These are phyloP conservation scores for Lipophrys pholis DNA, from an alignment of 2,113 vertebrate genomes.

Conservation along the genomic window DNA sequence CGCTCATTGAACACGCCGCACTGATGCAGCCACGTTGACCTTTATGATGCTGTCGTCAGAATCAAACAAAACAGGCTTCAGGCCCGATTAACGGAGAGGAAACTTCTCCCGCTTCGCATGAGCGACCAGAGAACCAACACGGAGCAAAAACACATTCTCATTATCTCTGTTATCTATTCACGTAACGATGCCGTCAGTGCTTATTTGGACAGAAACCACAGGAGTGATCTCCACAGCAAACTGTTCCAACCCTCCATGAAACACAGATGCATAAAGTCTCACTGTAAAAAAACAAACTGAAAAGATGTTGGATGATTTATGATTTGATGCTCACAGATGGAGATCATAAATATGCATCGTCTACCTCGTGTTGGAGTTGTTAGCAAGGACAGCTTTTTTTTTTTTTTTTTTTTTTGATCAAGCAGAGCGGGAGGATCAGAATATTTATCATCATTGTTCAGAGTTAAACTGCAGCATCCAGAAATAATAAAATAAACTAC, in stretches of 20 bases:
- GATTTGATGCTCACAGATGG: conserved; percentile 64
- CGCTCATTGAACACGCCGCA: conserved; percentile 36
- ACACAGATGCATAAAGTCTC: neutral
- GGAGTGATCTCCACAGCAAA: neutral
- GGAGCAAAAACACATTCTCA: conserved; percentile 15
- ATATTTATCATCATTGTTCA: conserved; percentile 59
- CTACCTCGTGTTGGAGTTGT: conserved; percentile 62
- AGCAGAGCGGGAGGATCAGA: conserved; percentile 51
- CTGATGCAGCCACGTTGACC: conserved; percentile 31
- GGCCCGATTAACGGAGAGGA: conserved; percentile 27
- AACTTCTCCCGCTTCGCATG: conserved; percentile 5
- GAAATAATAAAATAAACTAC: neutral
- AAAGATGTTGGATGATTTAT: conserved; percentile 50
- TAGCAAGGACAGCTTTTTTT: conserved; percentile 58
- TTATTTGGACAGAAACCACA: conserved; percentile 18
- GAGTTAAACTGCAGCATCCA: neutral
- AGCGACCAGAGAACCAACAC: neutral
- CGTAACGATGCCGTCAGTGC: conserved; percentile 9
- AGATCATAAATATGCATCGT: conserved; percentile 75
- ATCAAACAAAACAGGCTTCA: conserved; percentile 30
- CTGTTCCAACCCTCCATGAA: neutral
- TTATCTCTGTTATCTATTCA: conserved; percentile 16
- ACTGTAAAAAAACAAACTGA: conserved; percentile 12
- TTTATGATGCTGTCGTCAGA: conserved; percentile 25
- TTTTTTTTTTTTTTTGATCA: conserved; percentile 64